Evolutionary conservation across 2,797 vertebrate genomes (phyloP).

Genomic region (Podargus strigoides): DNA sequence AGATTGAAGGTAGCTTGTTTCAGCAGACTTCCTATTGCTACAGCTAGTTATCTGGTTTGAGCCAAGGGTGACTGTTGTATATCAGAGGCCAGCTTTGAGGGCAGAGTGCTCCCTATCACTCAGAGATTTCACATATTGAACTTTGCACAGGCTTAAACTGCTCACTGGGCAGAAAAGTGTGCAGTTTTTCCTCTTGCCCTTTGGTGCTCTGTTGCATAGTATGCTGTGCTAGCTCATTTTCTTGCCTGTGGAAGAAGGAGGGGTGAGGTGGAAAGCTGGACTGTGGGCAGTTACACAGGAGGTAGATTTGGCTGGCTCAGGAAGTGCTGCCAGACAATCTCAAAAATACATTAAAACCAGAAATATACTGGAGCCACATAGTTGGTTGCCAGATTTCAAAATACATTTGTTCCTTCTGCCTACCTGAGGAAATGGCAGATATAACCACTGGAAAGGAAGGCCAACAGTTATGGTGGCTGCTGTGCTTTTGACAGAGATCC

Average conservation of each 20-base stretch:
- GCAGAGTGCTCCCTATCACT: not conserved
- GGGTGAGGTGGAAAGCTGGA: not conserved
- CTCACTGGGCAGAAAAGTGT: fast-evolving
- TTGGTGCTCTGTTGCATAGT: not conserved
- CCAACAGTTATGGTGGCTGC: not conserved
- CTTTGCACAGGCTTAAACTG: not conserved
- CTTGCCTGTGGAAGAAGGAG: not conserved
- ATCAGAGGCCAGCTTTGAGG: not conserved
- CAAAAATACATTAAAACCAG: not conserved
- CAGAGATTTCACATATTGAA: not conserved
- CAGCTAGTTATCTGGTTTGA: not conserved
- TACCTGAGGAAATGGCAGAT: not conserved
- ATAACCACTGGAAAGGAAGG: not conserved
- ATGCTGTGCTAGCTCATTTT: not conserved
- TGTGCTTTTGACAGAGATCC: not conserved
- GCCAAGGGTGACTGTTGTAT: not conserved
- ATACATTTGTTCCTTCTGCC: not conserved
- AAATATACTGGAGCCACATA: not conserved
- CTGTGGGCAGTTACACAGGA: not conserved
- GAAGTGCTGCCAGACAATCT: not conserved
- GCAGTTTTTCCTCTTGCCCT: not conserved
- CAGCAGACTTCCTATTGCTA: not conserved
- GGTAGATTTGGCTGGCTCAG: not conserved
- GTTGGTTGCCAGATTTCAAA: not conserved
- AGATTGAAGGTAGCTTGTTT: not conserved